These are phyloP conservation scores for Nesidiocoris tenuis DNA, from an alignment of 2,888 invertebrate species.

Conservation along the genomic window DNA sequence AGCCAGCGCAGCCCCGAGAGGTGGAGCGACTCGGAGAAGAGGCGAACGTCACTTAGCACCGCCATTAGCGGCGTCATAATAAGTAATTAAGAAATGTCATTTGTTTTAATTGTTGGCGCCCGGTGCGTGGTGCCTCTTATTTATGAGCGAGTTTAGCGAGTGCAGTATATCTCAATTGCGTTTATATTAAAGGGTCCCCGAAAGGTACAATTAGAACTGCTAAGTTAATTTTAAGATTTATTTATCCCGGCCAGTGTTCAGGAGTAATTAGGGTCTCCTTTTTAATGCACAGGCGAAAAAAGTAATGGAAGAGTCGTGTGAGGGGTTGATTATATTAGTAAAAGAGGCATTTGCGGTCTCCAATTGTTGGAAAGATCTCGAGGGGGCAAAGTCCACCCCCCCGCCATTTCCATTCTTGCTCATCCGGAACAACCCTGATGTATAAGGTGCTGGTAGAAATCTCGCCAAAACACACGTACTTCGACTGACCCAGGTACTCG, in stretches of 20 bases:
- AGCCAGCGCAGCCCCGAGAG: not conserved
- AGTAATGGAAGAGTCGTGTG: conserved; percentile 50
- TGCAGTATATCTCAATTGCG: conserved; percentile 49
- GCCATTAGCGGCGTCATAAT: conserved; percentile 50
- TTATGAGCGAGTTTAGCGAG: conserved; percentile 49
- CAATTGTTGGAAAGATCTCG: conserved; percentile 29
- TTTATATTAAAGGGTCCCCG: conserved; percentile 48
- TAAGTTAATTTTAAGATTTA: conserved; percentile 50
- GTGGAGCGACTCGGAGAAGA: conserved; percentile 29
- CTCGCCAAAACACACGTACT: too few relatives aligned
- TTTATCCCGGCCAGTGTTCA: conserved; percentile 48
- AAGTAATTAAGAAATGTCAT: conserved; percentile 52
- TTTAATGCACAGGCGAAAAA: conserved; percentile 45
- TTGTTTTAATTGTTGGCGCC: conserved; percentile 51
- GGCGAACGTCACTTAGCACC: conserved; percentile 34
- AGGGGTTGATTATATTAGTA: conserved; percentile 48
- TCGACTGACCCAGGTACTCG: too few relatives aligned
- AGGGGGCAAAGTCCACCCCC: not conserved
- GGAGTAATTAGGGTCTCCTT: conserved; percentile 48
- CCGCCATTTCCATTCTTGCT: conserved; percentile 3
- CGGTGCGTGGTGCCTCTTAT: conserved; percentile 48
- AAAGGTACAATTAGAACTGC: conserved; percentile 50
- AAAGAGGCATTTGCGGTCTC: conserved; percentile 28
- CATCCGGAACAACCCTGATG: too few relatives aligned
- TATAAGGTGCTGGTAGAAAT: too few relatives aligned